These are phyloP conservation scores for Stegostoma tigrinum DNA, from an alignment of 2,113 vertebrate species.

Conservation along the genomic window DNA sequence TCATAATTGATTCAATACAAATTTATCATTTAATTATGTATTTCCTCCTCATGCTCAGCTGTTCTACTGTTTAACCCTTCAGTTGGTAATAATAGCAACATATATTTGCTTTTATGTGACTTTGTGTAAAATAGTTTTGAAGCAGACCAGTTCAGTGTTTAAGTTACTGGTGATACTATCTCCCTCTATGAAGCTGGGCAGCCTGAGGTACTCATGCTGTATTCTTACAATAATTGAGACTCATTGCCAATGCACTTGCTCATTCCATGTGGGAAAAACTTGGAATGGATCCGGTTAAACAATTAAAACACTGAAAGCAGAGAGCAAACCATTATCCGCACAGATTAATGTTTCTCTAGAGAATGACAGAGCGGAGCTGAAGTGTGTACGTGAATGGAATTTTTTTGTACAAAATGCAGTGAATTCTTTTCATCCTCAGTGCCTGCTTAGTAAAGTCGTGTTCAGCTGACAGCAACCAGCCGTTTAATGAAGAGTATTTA, in stretches of 20 bases:
- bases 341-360: constrained; percentile 9
- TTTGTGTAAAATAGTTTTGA: background rate
- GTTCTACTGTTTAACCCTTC: background rate
- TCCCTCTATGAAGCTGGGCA: background rate
- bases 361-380: background rate
- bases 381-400: background rate
- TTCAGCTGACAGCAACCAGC: constrained; percentile 8
- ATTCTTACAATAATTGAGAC: background rate
- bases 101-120: background rate
- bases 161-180: background rate
- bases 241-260: background rate
- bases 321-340: background rate
- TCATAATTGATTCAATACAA: background rate
- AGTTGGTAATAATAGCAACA: background rate
- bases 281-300: background rate
- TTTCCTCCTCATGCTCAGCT: background rate
- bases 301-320: background rate
- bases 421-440: background rate
- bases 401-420: background rate
- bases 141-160: background rate
- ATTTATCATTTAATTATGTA: background rate
- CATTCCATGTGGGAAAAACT: background rate
- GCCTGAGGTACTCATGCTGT: background rate
- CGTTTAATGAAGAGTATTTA: constrained; percentile 12
- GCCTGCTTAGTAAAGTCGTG: background rate